These are phyloP conservation scores for Aphrophora alni DNA, from an alignment of 2,888 invertebrate genomes.

Conservation along the genomic window DNA sequence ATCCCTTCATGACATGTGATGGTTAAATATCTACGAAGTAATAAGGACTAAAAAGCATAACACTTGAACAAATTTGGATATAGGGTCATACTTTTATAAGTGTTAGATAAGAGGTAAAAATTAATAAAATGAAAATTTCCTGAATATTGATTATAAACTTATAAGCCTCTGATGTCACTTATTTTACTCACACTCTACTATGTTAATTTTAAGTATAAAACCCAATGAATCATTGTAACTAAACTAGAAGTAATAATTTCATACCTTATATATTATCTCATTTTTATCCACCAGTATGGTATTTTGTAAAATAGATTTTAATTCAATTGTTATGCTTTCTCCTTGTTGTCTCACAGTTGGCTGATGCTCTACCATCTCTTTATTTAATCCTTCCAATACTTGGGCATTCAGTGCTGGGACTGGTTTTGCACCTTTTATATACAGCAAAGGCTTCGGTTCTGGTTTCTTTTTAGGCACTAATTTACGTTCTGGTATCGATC, in stretches of 20 bases:
- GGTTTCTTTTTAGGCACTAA: conserved; percentile 25
- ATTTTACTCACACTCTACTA: too few relatives aligned
- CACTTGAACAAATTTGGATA: too few relatives aligned
- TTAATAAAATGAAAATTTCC: too few relatives aligned
- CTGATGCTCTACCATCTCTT: conserved; percentile 29
- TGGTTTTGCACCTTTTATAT: conserved; percentile 31
- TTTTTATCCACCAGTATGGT: conserved; percentile 8
- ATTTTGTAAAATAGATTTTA: conserved; percentile 11
- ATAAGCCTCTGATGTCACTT: too few relatives aligned
- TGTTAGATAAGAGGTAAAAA: too few relatives aligned
- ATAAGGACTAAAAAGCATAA: too few relatives aligned
- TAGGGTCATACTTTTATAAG: too few relatives aligned
- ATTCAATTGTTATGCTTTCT: conserved; percentile 20
- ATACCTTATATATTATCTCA: conserved; percentile 38
- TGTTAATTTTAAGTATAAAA: too few relatives aligned
- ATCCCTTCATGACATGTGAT: too few relatives aligned
- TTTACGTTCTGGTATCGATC: conserved; percentile 35
- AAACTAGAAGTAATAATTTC: background rate
- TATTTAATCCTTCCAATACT: conserved; percentile 22
- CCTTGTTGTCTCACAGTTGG: conserved; percentile 3
- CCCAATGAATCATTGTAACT: too few relatives aligned
- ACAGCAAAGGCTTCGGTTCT: background rate
- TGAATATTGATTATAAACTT: too few relatives aligned
- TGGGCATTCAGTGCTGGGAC: conserved; percentile 25
- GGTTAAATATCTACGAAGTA: too few relatives aligned